Conservation (phyloP, 1,140 invertebrate species). For the Lethocerus indicus region DNA sequence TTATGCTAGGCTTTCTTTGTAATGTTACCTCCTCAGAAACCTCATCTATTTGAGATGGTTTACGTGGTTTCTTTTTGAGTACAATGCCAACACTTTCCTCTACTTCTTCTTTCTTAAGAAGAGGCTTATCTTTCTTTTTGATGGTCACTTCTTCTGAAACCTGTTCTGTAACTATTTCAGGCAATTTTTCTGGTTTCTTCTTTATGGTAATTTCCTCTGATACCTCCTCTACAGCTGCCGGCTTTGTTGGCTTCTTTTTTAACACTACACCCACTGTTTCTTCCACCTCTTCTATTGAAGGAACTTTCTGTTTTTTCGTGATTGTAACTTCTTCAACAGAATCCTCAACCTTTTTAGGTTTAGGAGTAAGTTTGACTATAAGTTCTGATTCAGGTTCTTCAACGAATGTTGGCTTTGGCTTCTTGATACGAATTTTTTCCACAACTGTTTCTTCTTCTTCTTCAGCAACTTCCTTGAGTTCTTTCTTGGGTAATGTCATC, state of each 20-base stretch:
- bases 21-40: conserved; percentile 29
- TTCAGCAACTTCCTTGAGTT: conserved; percentile 9
- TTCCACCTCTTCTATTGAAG: conserved; percentile 21
- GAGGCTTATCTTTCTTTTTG: conserved; percentile 19
- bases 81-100: conserved; percentile 16
- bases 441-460: conserved; percentile 20
- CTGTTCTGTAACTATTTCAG: conserved; percentile 15
- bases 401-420: conserved; percentile 18
- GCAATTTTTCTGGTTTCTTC: conserved; percentile 12
- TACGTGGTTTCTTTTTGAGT: conserved; percentile 18
- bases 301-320: conserved; percentile 18
- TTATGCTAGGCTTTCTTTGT: conserved; percentile 17
- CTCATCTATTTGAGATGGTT: conserved; percentile 22
- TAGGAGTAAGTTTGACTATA: conserved; percentile 21
- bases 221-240: conserved; percentile 22
- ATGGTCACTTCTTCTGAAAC: conserved; percentile 12
- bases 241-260: conserved; percentile 23
- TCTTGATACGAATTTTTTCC: conserved; percentile 16
- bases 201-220: conserved; percentile 27
- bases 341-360: conserved; percentile 16
- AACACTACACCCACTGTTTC: conserved; percentile 17
- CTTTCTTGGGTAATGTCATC: not conserved
- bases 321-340: conserved; percentile 16
- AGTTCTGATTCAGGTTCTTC: conserved; percentile 29
- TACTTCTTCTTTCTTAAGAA: conserved; percentile 24